Conservation (phyloP, 2,797 vertebrate species). For the Pterois miles region DNA sequence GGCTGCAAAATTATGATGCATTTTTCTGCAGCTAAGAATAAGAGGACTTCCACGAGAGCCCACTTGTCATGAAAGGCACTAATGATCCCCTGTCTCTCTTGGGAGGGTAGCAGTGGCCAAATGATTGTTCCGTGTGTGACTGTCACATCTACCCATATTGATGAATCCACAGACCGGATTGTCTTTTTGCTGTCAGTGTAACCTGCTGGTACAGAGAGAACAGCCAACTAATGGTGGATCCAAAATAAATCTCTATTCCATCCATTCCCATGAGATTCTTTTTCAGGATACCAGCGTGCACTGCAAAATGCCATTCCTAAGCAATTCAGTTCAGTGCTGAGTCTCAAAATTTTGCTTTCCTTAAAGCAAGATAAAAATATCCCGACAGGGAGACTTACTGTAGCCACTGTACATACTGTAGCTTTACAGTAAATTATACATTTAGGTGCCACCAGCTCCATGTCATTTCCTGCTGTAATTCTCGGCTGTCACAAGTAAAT, state of each 20-base stretch:
- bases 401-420: slow-evolving; percentile 2
- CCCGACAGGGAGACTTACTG: slow-evolving; percentile 21
- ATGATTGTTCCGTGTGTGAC: slow-evolving; percentile 49
- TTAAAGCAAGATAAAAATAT: slow-evolving; percentile 49
- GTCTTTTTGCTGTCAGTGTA: slow-evolving; percentile 50
- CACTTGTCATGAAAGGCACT: slow-evolving; percentile 53
- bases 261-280: slow-evolving; percentile 38
- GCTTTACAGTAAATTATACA: slow-evolving; percentile 1
- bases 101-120: slow-evolving; percentile 42
- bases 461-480: background rate
- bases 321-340: slow-evolving; percentile 59
- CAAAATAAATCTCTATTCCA: slow-evolving; percentile 38
- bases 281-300: slow-evolving; percentile 41
- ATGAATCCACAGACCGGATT: slow-evolving; percentile 44
- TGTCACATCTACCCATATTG: slow-evolving; percentile 59
- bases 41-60: slow-evolving; percentile 34
- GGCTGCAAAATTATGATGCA: background rate
- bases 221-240: slow-evolving; percentile 45
- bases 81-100: slow-evolving; percentile 47
- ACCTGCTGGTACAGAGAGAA: slow-evolving; percentile 52
- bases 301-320: slow-evolving; percentile 54
- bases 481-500: slow-evolving; percentile 31
- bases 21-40: slow-evolving; percentile 19
- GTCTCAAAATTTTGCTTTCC: slow-evolving; percentile 28
- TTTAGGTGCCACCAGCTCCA: slow-evolving; percentile 2